phyloP scores from a whole-genome alignment of 2,797 vertebrate genomes.

The Hydrolagus colliei region DNA sequence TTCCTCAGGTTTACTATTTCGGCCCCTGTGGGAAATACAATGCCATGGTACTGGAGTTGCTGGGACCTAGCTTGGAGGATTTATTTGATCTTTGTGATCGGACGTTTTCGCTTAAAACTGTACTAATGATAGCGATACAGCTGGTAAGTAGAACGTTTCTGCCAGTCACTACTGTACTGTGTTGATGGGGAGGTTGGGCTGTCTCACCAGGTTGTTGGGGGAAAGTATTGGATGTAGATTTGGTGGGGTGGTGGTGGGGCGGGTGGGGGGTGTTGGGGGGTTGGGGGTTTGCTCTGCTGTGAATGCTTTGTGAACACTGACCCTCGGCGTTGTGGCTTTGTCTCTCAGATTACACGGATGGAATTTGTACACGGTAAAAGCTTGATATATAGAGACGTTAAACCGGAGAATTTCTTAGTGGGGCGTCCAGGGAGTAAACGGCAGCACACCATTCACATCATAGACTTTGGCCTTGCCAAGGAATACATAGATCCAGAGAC shows the following conservation, averaged over 20 bases:
- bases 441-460: constrained; percentile 96
- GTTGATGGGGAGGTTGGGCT: not conserved
- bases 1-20: constrained; percentile 98
- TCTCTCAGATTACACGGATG: constrained; percentile 84
- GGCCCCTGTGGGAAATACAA: constrained; percentile 97
- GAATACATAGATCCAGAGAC: constrained; percentile 98
- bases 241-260: not conserved
- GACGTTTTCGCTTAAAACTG: constrained; percentile 94
- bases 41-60: constrained; percentile 95
- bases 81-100: constrained; percentile 95
- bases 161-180: rapidly evolving
- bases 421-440: constrained; percentile 88
- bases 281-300: not conserved
- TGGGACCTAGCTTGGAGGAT: constrained; percentile 94
- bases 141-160: constrained; percentile 63
- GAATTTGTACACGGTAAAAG: constrained; percentile 95
- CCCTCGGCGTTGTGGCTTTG: not conserved
- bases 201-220: not conserved
- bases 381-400: constrained; percentile 95
- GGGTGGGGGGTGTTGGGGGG: not conserved
- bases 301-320: too few species aligned
- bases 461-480: constrained; percentile 98
- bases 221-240: not conserved
- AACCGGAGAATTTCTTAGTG: constrained; percentile 96
- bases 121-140: constrained; percentile 98